phyloP scores from a whole-genome alignment of 2,113 vertebrate genomes.

The Podarcis cretensis region DNA sequence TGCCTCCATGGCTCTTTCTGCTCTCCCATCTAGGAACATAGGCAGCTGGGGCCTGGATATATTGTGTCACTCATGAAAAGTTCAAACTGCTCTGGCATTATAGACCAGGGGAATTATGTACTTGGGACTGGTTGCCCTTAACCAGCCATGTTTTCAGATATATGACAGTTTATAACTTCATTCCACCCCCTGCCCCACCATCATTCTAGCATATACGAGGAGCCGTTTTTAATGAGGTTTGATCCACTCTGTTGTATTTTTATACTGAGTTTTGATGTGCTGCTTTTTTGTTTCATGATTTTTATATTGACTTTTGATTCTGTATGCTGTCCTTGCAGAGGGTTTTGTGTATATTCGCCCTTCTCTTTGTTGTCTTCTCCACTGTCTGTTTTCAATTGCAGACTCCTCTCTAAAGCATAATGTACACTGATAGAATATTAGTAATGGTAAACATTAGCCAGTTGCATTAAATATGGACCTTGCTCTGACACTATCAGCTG shows the following conservation, averaged over 20 bases:
- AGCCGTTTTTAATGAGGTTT: neutral
- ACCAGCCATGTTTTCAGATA: neutral
- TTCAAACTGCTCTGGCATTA: neutral
- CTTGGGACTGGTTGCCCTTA: neutral
- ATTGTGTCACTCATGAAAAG: no score
- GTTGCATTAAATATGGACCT: accelerated
- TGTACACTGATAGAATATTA: no score
- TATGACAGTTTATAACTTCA: neutral
- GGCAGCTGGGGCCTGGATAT: no score
- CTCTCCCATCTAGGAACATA: neutral
- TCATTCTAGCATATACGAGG: neutral
- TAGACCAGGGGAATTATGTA: neutral
- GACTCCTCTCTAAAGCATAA: neutral
- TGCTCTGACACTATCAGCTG: accelerated
- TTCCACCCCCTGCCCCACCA: neutral
- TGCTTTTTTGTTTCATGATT: neutral
- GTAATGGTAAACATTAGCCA: neutral
- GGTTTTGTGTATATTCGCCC: neutral
- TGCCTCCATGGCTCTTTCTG: neutral
- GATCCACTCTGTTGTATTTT: neutral
- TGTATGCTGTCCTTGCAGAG: neutral
- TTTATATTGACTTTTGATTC: neutral
- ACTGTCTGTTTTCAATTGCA: neutral
- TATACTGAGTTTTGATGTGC: neutral
- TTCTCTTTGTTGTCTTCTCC: neutral